Conservation (phyloP, 1,140 invertebrate species). For the Ylistrum balloti region DNA sequence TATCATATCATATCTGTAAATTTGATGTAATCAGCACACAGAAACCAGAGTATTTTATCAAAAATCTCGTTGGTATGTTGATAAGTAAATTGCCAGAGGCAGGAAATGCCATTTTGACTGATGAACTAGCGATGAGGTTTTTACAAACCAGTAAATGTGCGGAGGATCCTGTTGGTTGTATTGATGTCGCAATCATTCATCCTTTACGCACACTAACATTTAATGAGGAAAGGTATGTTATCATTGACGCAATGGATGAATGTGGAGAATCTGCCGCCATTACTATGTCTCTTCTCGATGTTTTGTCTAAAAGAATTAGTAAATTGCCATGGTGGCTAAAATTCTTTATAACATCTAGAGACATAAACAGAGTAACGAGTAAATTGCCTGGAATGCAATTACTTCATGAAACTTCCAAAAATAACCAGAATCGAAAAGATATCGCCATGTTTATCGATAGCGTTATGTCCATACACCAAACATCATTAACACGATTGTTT, state of each 20-base stretch:
- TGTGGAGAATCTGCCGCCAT: not conserved
- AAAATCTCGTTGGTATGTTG: constrained; percentile 41
- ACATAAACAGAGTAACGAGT: not conserved
- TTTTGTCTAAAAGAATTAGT: not conserved
- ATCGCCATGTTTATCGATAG: not conserved
- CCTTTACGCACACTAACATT: not conserved
- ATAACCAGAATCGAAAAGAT: not conserved
- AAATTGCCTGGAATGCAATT: not conserved
- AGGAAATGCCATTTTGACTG: not conserved
- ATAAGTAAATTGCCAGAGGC: not conserved
- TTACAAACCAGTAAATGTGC: not conserved
- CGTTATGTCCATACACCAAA: not conserved
- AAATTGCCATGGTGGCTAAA: constrained; percentile 2
- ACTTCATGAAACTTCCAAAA: not conserved
- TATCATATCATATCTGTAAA: constrained; percentile 44
- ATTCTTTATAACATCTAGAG: constrained; percentile 44
- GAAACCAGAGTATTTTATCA: constrained; percentile 21
- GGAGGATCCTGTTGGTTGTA: not conserved
- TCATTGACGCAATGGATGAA: constrained; percentile 48
- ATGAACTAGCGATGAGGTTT: not conserved
- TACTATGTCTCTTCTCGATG: not conserved
- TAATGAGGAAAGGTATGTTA: constrained; percentile 12
- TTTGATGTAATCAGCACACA: constrained; percentile 32
- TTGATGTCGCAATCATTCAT: not conserved
- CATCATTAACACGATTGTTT: not conserved